Base-by-base conservation (phyloP, 2,797 vertebrate genomes). In the Propithecus deckenii region DNA sequence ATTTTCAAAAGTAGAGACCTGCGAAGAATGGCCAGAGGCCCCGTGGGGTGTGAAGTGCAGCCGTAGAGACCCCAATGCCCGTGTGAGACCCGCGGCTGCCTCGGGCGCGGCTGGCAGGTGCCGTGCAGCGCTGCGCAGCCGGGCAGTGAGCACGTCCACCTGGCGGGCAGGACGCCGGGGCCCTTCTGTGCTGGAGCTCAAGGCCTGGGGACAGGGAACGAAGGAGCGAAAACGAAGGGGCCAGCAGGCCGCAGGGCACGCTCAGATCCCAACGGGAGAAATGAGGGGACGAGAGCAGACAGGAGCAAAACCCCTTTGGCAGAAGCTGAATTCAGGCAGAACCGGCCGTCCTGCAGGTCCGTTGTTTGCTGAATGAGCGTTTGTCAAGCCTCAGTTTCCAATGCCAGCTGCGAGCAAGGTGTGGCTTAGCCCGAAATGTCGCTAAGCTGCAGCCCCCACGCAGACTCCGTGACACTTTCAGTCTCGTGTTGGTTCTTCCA, bases 51-150 rank as follows among this genome's bases (percentile, higher is more conserved):
- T 59, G 38, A 43, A 69, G 17, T 46, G 20, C 32, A 55, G 76
- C 48, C 11, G 2, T 18, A 69, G 72, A 30, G 8, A 52, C 65
- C 57, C 46, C 20, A 30, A 63, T 10, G 57, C 84, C 79, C 2
- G 35, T 46, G 30, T 6, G 57, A 78, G 65, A 50, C 67, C 55
- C 35, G 30, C 6, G 22, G 43, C 30, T 28, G 15, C 75, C 85
- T 52, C 9, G 0, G 81, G 15, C 63, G 6, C 3, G 35, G 12
- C 81, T 88, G 69, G 75, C 35, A 18, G n/a, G 20, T 14, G 32
- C 32, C 22, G 0, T 4, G 1, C 55, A 46, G 4, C 10, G 15
- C 2, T 9, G 30, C 55, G 50, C 52, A 14, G 3, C 4, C 12
- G 7, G 5, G 11, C 38, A 30, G 32, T 5, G 1, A 67, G 32